Percentiles rank a stretch among this genome's conserved stretches.
These are phyloP conservation scores for Minunthozetes semirufus DNA, from an alignment of 2,888 invertebrate genomes.

Conservation along the genomic window DNA sequence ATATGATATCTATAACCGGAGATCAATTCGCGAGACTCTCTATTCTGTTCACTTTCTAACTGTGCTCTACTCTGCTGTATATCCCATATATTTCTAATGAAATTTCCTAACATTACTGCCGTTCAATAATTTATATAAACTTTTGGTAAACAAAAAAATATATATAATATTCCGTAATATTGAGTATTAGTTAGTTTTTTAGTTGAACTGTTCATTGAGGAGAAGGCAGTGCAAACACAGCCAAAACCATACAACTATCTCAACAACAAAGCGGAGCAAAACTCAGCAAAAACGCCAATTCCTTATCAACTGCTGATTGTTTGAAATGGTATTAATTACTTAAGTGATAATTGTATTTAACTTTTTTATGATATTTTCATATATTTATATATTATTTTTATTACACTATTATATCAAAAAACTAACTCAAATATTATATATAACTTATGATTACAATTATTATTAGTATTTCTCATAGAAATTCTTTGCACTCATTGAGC, in stretches of 20 bases:
- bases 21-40: not conserved
- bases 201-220: no score
- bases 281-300: not conserved
- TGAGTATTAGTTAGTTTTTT: no score
- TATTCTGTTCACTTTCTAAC: not conserved
- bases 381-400: not conserved
- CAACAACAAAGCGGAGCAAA: not conserved
- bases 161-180: no score
- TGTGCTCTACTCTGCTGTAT: not conserved
- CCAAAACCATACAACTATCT: no score
- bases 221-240: no score
- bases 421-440: conserved; percentile 18
- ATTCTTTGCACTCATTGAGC: not conserved
- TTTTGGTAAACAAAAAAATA: no score
- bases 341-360: conserved; percentile 22
- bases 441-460: conserved; percentile 22
- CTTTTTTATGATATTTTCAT: conserved; percentile 13
- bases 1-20: not conserved
- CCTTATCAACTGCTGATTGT: conserved; percentile 11
- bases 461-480: not conserved
- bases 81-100: not conserved
- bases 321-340: conserved; percentile 20
- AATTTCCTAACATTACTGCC: not conserved
- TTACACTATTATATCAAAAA: conserved; percentile 7
- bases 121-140: not conserved